A percentile compares a stretch with the other conserved stretches of the same genome.
Evolutionary conservation across 2,113 vertebrate species (phyloP).

Genomic region (Callipepla californica): DNA sequence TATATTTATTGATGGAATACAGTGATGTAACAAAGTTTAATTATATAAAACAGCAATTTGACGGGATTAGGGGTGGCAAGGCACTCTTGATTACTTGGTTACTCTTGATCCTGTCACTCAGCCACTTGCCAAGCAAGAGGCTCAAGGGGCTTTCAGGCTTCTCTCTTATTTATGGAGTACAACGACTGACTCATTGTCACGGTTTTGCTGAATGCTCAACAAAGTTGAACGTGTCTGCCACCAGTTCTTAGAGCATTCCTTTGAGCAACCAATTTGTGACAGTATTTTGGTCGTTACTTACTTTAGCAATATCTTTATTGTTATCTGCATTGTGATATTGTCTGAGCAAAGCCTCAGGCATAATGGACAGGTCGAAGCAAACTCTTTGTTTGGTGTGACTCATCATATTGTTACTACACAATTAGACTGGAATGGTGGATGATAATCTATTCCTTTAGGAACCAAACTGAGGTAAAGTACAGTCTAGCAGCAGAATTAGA

Average conservation of each 20-base stretch:
- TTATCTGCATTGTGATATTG: not conserved
- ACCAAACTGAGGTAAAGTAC: slow-evolving; percentile 35
- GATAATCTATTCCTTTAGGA: slow-evolving; percentile 24
- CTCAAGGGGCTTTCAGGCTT: not conserved
- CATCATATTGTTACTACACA: slow-evolving; percentile 13
- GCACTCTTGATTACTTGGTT: too few relatives aligned
- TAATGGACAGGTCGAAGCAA: not conserved
- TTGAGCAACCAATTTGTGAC: not conserved
- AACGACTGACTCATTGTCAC: not conserved
- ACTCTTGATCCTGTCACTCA: not conserved
- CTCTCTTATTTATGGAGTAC: not conserved
- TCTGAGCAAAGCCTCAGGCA: too few relatives aligned
- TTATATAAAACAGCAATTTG: not conserved
- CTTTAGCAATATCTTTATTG: not conserved
- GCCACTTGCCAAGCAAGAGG: not conserved
- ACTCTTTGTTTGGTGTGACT: not conserved
- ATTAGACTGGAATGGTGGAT: not conserved
- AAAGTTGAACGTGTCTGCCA: too few relatives aligned
- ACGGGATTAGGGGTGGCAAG: too few relatives aligned
- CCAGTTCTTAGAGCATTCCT: not conserved
- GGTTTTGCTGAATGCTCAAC: too few relatives aligned
- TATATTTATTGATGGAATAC: too few relatives aligned
- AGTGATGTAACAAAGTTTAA: too few relatives aligned
- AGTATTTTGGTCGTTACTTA: not conserved
- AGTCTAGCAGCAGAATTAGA: not conserved